Evolutionary conservation across 2,113 vertebrate genomes (phyloP), one percentile per base, ranked within the genome.

Genomic region (Bettongia penicillata): DNA sequence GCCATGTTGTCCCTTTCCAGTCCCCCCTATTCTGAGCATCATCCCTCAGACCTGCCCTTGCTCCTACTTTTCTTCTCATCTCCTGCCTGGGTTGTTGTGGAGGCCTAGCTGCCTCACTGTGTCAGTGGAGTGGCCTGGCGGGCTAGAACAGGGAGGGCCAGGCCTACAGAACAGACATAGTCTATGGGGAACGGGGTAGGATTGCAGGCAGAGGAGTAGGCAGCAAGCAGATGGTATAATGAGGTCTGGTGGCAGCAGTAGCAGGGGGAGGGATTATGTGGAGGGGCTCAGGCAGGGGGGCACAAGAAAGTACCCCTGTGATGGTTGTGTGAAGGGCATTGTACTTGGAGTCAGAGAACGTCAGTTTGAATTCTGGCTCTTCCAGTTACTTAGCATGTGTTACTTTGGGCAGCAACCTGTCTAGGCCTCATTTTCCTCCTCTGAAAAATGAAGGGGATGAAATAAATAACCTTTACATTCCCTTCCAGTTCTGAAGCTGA

Each of bases 1-100:
- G 37, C 4, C 37, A 94, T 92, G 93, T 95, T 94, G 91, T 93
- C 50, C 93, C 61, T 37, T 53, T 96, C 93, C 51, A 55, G 77
- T 92, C 68, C 25, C 84, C 84, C 51, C 52, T 51, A 90, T 94
- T n/a, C 91, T 91, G 16, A 91, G 51, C 77, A 89, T 95, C 28
- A 25, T 91, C 49, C 49, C 84, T 97, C 25, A 90, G 26, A 95
- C 31, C 11, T 37, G 57, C 95, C 91, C 31, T 96, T 95, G 51
- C 89, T 19, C 52, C 12, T 12, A 49, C 26, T 94, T 94, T 31
- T 24, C 57, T 95, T 92, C 23, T 3, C 90, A 95, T 95, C 91
- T 95, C 93, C 51, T 14, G 61, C 43, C 8, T 92, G 90, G 90
- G 31, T 19, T 4, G 53, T 92, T 91, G 53, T 22, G 94, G 61